phyloP scores from a whole-genome alignment of 2,113 vertebrate species.

The Takifugu flavidus region DNA sequence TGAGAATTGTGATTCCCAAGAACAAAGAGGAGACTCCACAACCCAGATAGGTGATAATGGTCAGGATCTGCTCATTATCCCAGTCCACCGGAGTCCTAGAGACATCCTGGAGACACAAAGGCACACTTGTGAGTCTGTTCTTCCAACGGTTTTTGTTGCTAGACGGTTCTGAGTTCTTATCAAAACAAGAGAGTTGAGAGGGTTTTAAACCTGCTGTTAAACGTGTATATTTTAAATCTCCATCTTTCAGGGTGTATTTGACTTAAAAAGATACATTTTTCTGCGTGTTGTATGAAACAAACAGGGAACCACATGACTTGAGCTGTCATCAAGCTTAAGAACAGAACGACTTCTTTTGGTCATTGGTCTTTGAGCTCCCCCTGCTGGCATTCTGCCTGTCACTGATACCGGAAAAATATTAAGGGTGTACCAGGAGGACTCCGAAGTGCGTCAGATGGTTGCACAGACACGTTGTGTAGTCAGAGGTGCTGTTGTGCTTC shows the following conservation, averaged over 20 bases:
- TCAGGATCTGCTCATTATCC: slow-evolving; percentile 73
- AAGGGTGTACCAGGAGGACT: slow-evolving; percentile 81
- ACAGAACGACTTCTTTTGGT: not conserved
- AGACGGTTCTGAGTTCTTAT: too few species aligned
- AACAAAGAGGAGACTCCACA: slow-evolving; percentile 87
- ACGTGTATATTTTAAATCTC: not conserved
- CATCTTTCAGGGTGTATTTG: not conserved
- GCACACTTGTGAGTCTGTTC: not conserved
- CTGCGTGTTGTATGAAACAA: not conserved
- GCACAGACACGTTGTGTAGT: slow-evolving; percentile 87
- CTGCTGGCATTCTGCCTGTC: slow-evolving; percentile 17
- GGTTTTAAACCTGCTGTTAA: too few species aligned
- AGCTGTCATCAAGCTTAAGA: not conserved
- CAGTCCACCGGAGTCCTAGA: slow-evolving; percentile 67
- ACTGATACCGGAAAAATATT: not conserved
- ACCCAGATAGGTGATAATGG: slow-evolving; percentile 80
- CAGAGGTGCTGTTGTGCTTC: slow-evolving; percentile 68
- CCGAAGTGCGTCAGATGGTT: slow-evolving; percentile 93
- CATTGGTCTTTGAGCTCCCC: slow-evolving; percentile 11
- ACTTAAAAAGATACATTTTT: not conserved
- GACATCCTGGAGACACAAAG: slow-evolving; percentile 73
- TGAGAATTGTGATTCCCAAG: slow-evolving; percentile 81
- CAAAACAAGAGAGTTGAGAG: too few species aligned
- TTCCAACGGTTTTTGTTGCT: not conserved
- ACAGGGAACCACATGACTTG: not conserved